Evolutionary conservation across 2,113 vertebrate genomes (phyloP).

Genomic region (Pelvicachromis taeniatus): DNA sequence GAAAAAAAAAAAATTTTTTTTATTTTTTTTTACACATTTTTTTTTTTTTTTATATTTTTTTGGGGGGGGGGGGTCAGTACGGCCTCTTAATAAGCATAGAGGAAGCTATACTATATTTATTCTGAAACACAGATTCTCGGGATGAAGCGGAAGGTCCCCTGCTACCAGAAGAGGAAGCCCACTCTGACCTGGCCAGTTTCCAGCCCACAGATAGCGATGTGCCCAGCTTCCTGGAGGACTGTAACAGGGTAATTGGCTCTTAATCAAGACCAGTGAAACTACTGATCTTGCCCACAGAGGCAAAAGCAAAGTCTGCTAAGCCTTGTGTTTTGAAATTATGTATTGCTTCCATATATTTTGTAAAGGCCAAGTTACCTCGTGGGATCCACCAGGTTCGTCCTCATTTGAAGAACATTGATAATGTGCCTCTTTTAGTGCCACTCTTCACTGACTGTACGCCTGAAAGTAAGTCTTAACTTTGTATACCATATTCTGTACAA

Average conservation of each 20-base stretch:
- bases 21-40: neutral
- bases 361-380: constrained; percentile 93
- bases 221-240: constrained; percentile 96
- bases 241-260: constrained; percentile 80
- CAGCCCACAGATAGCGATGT: constrained; percentile 98
- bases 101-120: neutral
- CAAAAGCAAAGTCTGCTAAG: neutral
- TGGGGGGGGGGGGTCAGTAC: neutral
- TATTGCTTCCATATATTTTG: neutral
- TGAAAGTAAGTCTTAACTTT: constrained; percentile 81
- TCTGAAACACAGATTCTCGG: constrained; percentile 78
- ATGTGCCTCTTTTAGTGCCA: constrained; percentile 94
- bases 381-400: constrained; percentile 98
- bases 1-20: no score
- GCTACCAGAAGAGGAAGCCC: constrained; percentile 90
- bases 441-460: constrained; percentile 98
- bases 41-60: neutral
- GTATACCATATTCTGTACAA: neutral
- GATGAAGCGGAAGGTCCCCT: constrained; percentile 92
- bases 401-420: constrained; percentile 97
- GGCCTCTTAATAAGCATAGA: neutral
- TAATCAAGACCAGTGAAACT: neutral
- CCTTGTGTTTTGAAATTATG: neutral
- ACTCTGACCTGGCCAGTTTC: constrained; percentile 93
- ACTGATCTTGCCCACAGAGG: neutral